Conservation (phyloP, 2,797 vertebrate genomes). For the Clarias laeviceps region DNA sequence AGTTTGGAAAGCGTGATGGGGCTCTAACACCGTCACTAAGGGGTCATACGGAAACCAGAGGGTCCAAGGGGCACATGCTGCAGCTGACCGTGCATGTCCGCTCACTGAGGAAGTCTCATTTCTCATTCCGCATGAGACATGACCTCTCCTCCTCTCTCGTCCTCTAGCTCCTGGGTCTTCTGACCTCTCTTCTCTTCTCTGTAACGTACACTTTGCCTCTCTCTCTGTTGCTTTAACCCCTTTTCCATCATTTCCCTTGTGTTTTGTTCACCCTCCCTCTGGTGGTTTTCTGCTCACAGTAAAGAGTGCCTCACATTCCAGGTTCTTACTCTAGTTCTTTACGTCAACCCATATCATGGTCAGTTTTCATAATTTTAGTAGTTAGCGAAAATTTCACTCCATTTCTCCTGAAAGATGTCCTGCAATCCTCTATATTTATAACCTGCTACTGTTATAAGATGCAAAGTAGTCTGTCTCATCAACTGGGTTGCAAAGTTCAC, state of each 20-base stretch:
- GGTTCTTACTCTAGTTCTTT: not conserved
- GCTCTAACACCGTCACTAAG: conserved; percentile 53
- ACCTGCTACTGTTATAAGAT: not conserved
- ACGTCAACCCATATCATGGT: not conserved
- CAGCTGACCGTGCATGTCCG: conserved; percentile 50
- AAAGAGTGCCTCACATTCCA: not conserved
- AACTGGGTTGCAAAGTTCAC: not conserved
- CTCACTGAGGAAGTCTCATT: conserved; percentile 54
- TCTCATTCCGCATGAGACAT: conserved; percentile 48
- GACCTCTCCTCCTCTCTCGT: conserved; percentile 16
- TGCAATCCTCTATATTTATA: no score
- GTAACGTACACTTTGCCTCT: not conserved
- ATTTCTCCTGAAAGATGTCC: not conserved
- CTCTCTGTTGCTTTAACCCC: conserved; percentile 34
- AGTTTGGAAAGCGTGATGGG: conserved; percentile 40
- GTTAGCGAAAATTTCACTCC: not conserved
- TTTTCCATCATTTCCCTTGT: conserved; percentile 19
- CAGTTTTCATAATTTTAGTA: not conserved
- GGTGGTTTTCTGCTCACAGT: not conserved
- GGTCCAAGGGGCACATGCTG: conserved; percentile 39
- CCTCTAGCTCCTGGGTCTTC: conserved; percentile 7
- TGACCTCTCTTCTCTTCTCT: conserved; percentile 39
- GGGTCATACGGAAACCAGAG: conserved; percentile 61
- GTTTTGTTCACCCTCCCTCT: conserved; percentile 13
- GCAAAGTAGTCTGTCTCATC: not conserved